phyloP scores from a whole-genome alignment of 1,140 invertebrate genomes.

The Trachymyrmex cornetzi region DNA sequence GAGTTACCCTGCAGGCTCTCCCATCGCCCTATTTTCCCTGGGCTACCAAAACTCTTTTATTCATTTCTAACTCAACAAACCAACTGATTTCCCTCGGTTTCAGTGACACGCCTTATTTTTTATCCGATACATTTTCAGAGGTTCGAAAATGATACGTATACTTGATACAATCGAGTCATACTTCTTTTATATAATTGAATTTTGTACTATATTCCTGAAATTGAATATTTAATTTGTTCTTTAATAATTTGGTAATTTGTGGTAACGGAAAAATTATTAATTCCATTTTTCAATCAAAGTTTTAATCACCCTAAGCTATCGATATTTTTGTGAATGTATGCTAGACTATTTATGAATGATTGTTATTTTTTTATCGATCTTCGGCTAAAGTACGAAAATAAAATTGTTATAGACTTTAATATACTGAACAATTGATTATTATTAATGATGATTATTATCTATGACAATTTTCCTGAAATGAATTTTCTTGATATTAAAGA shows the following conservation, averaged over 20 bases:
- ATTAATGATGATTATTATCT: not conserved
- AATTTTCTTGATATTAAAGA: conserved; percentile 1
- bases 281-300: not conserved
- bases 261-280: not conserved
- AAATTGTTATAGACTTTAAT: not conserved
- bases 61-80: conserved; percentile 60
- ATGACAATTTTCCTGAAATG: conserved; percentile 8
- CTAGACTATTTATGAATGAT: not conserved
- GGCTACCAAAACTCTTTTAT: conserved; percentile 52
- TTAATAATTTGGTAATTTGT: not conserved
- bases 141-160: conserved; percentile 12
- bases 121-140: conserved; percentile 15
- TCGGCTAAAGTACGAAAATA: not conserved
- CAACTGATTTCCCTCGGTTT: conserved; percentile 16
- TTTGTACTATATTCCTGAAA: not conserved
- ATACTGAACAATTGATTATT: not conserved
- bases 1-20: conserved; percentile 45
- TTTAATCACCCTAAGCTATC: not conserved
- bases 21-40: conserved; percentile 41
- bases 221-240: not conserved
- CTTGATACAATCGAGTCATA: not conserved
- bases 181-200: conserved; percentile 13
- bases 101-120: conserved; percentile 19
- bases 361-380: not conserved
- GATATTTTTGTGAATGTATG: not conserved